phyloP scores from a whole-genome alignment of 2,888 invertebrate species.

The Sthenelais limicola region DNA sequence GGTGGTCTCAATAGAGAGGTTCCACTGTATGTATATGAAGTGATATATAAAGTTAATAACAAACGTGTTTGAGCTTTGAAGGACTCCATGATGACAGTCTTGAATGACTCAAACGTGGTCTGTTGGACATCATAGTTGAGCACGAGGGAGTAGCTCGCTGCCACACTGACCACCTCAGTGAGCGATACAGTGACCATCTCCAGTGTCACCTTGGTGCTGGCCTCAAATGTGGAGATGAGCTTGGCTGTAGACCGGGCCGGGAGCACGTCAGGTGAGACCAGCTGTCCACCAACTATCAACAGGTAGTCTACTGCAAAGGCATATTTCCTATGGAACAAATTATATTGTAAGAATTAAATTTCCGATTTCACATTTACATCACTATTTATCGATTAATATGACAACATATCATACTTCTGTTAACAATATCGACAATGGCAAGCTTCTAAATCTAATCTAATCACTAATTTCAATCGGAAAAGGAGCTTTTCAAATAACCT shows the following conservation, averaged over 20 bases:
- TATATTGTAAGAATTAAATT: too few species aligned
- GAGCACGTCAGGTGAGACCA: neutral
- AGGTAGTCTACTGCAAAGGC: slow-evolving; percentile 19
- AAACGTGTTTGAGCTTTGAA: neutral
- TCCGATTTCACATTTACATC: too few species aligned
- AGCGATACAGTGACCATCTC: neutral
- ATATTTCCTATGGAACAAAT: too few species aligned
- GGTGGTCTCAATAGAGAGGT: too few species aligned
- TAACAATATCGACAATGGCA: too few species aligned
- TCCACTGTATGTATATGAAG: too few species aligned
- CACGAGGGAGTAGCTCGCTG: slow-evolving; percentile 1
- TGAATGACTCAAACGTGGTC: neutral
- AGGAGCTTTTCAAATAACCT: too few species aligned
- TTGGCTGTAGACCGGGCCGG: neutral
- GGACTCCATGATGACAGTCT: slow-evolving; percentile 12
- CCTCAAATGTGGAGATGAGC: neutral
- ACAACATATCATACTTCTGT: too few species aligned
- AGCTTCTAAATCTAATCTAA: too few species aligned
- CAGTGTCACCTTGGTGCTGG: neutral
- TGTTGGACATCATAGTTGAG: slow-evolving; percentile 14
- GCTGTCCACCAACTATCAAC: neutral
- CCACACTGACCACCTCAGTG: neutral
- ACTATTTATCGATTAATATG: too few species aligned
- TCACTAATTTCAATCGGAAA: too few species aligned
- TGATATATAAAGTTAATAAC: neutral